phyloP scores from a whole-genome alignment of 2,113 vertebrate genomes.

The Nycticebus coucang region DNA sequence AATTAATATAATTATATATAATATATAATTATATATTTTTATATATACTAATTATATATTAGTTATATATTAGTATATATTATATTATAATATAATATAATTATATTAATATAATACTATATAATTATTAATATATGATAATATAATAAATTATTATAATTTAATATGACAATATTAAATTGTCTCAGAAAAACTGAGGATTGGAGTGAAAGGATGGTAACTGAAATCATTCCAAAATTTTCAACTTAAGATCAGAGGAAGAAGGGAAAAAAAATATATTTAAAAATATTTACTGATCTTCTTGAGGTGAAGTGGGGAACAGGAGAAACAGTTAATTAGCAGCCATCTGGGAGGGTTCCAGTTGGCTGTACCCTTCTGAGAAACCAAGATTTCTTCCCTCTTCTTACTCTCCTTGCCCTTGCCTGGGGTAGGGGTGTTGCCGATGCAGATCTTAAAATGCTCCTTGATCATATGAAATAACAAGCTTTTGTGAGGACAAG shows the following conservation, averaged over 20 bases:
- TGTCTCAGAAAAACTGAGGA: background rate
- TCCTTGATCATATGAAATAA: background rate
- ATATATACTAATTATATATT: too few relatives aligned
- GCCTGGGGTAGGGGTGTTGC: too few relatives aligned
- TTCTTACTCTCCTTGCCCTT: background rate
- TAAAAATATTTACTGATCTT: background rate
- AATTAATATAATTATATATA: too few relatives aligned
- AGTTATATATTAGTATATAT: too few relatives aligned
- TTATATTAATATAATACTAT: too few relatives aligned
- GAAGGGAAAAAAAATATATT: background rate
- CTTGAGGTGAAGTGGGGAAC: too few relatives aligned
- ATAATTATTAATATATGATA: too few relatives aligned
- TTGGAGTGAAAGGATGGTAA: background rate
- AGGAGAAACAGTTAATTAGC: background rate
- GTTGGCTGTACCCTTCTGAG: background rate
- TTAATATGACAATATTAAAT: background rate
- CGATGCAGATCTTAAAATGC: background rate
- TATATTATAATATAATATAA: too few relatives aligned
- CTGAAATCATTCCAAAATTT: background rate
- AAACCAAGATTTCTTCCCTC: background rate
- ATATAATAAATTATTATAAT: too few relatives aligned
- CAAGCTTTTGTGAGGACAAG: background rate
- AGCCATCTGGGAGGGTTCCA: background rate
- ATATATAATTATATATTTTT: too few relatives aligned
- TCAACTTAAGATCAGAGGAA: background rate